phyloP scores from a whole-genome alignment of 1,140 invertebrate genomes.

The Tyrophagus putrescentiae region DNA sequence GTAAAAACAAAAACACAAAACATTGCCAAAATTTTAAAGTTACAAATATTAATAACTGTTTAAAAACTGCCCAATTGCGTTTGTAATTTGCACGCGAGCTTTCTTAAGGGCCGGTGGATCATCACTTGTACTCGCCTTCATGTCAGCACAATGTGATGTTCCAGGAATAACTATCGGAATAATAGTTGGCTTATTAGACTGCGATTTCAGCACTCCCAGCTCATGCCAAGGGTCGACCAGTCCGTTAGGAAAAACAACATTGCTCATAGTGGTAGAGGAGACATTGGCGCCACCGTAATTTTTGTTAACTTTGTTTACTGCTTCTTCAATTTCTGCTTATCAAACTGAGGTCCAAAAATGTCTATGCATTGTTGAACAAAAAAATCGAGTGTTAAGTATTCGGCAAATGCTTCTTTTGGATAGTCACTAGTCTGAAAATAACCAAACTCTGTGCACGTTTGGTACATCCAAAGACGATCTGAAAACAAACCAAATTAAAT shows the following conservation, averaged over 20 bases:
- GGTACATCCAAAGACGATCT: slow-evolving; percentile 79
- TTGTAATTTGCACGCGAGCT: slow-evolving; percentile 26
- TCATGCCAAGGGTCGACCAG: no score
- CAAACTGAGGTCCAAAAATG: slow-evolving; percentile 52
- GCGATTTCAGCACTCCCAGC: no score
- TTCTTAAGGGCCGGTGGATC: slow-evolving; percentile 30
- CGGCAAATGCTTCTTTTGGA: slow-evolving; percentile 54
- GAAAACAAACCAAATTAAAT: background rate
- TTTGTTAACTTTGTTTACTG: slow-evolving; percentile 53
- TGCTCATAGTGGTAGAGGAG: no score
- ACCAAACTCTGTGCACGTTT: slow-evolving; percentile 87
- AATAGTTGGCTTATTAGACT: slow-evolving; percentile 29
- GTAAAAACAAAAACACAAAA: no score
- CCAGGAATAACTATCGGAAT: slow-evolving; percentile 32
- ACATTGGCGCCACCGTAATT: slow-evolving; percentile 59
- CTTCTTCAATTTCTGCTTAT: slow-evolving; percentile 40
- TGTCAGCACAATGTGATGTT: slow-evolving; percentile 37
- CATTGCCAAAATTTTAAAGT: no score
- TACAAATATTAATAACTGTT: no score
- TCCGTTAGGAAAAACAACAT: no score
- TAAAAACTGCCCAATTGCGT: no score
- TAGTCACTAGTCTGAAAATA: slow-evolving; percentile 79
- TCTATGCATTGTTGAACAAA: slow-evolving; percentile 65
- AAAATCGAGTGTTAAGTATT: slow-evolving; percentile 58
- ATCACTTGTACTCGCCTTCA: no score